A percentile compares a stretch with the other conserved stretches of the same genome.
These are phyloP conservation scores for Amphimedon queenslandica DNA, from an alignment of 37 sponge, comb jelly and placozoan species.

Conservation along the genomic window DNA sequence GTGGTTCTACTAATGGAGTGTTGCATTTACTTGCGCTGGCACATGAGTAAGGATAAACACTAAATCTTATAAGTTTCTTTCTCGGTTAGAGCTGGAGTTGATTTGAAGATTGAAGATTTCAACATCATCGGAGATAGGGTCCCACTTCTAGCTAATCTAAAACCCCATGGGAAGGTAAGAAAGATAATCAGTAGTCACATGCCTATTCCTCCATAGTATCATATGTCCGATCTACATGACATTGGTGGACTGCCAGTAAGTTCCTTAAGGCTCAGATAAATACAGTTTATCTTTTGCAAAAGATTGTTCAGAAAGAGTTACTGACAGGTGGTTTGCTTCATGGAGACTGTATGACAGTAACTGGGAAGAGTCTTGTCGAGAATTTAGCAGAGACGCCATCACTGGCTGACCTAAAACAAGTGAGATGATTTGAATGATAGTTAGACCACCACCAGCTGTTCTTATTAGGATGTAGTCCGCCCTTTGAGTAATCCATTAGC, in stretches of 20 bases:
- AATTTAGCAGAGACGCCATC: slow-evolving; percentile 27
- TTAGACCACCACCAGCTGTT: not conserved
- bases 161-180: slow-evolving; percentile 74
- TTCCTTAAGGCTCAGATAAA: not conserved
- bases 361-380: slow-evolving; percentile 63
- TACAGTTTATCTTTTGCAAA: not conserved
- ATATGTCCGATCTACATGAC: slow-evolving; percentile 63
- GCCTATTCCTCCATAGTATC: slow-evolving; percentile 35
- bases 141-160: slow-evolving; percentile 61
- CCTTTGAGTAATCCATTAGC: slow-evolving; percentile 43
- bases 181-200: not conserved
- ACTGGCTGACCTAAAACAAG: slow-evolving; percentile 30
- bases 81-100: slow-evolving; percentile 49
- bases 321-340: slow-evolving; percentile 39
- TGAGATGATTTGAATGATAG: not conserved
- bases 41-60: slow-evolving; percentile 51
- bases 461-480: slow-evolving; percentile 37
- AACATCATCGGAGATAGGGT: slow-evolving; percentile 55
- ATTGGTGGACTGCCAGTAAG: slow-evolving; percentile 72
- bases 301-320: slow-evolving; percentile 75
- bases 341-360: slow-evolving; percentile 74
- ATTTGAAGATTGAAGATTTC: slow-evolving; percentile 63
- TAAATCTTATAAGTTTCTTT: not conserved
- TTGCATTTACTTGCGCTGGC: slow-evolving; percentile 75
- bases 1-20: slow-evolving; percentile 73